Evolutionary conservation across 2,113 vertebrate species (phyloP).

Genomic region (Sakesphorus luctuosus): DNA sequence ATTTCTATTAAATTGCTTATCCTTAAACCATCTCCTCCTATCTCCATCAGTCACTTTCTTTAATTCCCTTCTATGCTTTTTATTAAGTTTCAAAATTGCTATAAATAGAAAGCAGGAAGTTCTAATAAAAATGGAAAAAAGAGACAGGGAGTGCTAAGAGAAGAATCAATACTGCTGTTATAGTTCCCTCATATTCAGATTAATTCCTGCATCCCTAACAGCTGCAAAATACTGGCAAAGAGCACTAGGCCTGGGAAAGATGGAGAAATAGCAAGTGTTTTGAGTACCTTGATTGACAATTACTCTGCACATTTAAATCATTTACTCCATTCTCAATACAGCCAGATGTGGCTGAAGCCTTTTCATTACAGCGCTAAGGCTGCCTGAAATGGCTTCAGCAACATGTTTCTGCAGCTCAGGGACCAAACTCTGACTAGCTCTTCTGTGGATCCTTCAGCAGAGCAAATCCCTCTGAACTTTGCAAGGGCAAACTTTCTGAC

Average conservation of each 20-base stretch:
- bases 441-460: background rate
- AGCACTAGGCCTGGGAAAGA: background rate
- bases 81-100: background rate
- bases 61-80: background rate
- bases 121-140: background rate
- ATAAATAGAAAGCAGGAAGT: background rate
- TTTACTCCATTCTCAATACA: background rate
- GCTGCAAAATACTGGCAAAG: background rate
- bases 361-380: background rate
- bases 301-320: background rate
- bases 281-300: background rate
- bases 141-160: background rate
- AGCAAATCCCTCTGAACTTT: background rate
- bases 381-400: background rate
- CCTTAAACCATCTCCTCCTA: background rate
- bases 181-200: background rate
- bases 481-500: background rate
- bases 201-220: background rate
- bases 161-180: background rate
- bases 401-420: background rate
- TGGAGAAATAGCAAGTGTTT: rapidly evolving
- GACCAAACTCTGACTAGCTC: background rate
- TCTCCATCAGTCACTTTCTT: background rate
- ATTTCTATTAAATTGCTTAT: background rate
- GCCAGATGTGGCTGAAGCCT: background rate